These are phyloP conservation scores for Chymomyza costata DNA, from an alignment of 1,140 invertebrate genomes.

Conservation along the genomic window DNA sequence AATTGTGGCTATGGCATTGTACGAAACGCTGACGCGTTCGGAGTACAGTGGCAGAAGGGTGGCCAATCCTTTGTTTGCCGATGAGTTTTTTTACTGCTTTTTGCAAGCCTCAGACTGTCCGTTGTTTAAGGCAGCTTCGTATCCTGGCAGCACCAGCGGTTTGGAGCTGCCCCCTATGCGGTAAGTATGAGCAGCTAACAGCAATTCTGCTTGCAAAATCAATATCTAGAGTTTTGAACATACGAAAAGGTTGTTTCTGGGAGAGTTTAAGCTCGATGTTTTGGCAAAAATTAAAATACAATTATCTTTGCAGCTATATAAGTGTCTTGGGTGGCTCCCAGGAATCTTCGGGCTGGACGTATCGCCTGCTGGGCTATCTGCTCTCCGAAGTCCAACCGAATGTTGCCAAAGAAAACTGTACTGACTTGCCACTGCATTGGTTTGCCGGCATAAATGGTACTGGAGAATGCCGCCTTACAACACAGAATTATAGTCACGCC, in stretches of 20 bases:
- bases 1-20: slow-evolving; percentile 78
- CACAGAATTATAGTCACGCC: slow-evolving; percentile 84
- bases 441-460: slow-evolving; percentile 79
- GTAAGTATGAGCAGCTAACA: too few relatives aligned
- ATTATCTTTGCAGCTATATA: slow-evolving; percentile 60
- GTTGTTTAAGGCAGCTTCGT: slow-evolving; percentile 79
- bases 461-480: slow-evolving; percentile 86
- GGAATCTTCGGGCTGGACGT: slow-evolving; percentile 69
- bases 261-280: too few relatives aligned
- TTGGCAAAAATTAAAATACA: too few relatives aligned
- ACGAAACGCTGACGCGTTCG: slow-evolving; percentile 76
- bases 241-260: too few relatives aligned
- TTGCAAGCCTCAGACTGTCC: slow-evolving; percentile 83
- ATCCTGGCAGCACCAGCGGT: slow-evolving; percentile 76
- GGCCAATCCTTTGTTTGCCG: slow-evolving; percentile 77
- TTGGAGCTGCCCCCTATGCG: slow-evolving; percentile 61
- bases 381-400: slow-evolving; percentile 39
- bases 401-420: slow-evolving; percentile 52
- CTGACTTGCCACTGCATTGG: slow-evolving; percentile 75
- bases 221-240: too few relatives aligned
- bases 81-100: slow-evolving; percentile 89
- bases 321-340: slow-evolving; percentile 67
- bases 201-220: too few relatives aligned
- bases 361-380: slow-evolving; percentile 61
- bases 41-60: slow-evolving; percentile 63